Conservation (phyloP, 2,113 vertebrate genomes). For the Embiotoca jacksoni region DNA sequence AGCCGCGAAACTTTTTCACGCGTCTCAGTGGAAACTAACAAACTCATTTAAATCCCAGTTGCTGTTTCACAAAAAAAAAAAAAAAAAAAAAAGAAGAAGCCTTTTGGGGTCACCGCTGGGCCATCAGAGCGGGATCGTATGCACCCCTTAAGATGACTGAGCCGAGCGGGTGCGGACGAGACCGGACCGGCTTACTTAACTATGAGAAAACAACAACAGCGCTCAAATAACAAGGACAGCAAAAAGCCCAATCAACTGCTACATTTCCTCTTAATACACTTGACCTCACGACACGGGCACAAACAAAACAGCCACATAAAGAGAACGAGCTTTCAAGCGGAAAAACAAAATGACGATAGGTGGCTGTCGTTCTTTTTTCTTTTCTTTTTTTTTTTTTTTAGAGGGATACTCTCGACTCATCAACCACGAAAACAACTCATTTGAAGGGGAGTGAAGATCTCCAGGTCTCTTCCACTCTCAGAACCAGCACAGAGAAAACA, state of each 20-base stretch:
- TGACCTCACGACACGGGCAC: slow-evolving; percentile 9
- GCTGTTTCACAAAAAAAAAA: slow-evolving; percentile 6
- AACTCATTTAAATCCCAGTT: slow-evolving; percentile 56
- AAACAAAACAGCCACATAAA: background rate
- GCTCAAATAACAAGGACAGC: slow-evolving; percentile 59
- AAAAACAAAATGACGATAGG: slow-evolving; percentile 30
- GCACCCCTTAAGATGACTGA: slow-evolving; percentile 11
- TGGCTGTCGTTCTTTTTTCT: slow-evolving; percentile 3
- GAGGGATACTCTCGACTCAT: slow-evolving; percentile 62
- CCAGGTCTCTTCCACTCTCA: background rate
- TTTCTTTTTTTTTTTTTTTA: slow-evolving; percentile 1
- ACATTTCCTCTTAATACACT: slow-evolving; percentile 68
- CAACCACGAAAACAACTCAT: slow-evolving; percentile 59
- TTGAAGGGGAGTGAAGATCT: slow-evolving; percentile 55
- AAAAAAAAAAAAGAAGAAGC: background rate
- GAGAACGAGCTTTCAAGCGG: slow-evolving; percentile 12
- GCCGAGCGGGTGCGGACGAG: slow-evolving; percentile 51
- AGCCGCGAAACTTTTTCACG: slow-evolving; percentile 14
- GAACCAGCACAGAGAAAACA: slow-evolving; percentile 1
- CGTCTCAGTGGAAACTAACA: slow-evolving; percentile 42
- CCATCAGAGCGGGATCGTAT: slow-evolving; percentile 36
- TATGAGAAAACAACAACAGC: slow-evolving; percentile 50
- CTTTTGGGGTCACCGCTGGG: slow-evolving; percentile 38
- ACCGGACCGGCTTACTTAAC: slow-evolving; percentile 50
- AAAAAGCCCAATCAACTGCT: slow-evolving; percentile 68